Conservation (phyloP, 1,140 invertebrate species). For the Euwallacea similis region DNA sequence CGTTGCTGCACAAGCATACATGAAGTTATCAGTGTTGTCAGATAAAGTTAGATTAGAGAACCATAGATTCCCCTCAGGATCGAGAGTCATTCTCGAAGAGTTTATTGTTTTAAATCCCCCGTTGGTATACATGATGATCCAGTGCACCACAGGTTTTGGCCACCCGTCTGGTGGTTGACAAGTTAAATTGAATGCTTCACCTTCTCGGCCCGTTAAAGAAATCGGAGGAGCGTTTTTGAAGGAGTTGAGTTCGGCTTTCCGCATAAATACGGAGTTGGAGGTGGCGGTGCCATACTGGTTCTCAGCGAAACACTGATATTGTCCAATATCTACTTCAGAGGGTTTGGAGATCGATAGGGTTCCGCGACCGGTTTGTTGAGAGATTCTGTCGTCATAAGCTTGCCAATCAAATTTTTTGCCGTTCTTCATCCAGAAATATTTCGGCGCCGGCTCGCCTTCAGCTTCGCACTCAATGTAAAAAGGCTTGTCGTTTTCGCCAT, state of each 20-base stretch:
- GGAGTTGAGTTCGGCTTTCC: slow-evolving; percentile 91
- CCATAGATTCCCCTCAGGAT: slow-evolving; percentile 91
- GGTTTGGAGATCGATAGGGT: slow-evolving; percentile 88
- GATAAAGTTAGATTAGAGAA: slow-evolving; percentile 88
- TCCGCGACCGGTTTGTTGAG: slow-evolving; percentile 87
- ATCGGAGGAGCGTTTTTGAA: slow-evolving; percentile 75
- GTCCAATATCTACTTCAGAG: slow-evolving; percentile 88
- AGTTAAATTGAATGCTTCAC: slow-evolving; percentile 80
- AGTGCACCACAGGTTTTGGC: slow-evolving; percentile 91
- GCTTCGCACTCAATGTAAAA: slow-evolving; percentile 95
- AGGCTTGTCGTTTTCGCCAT: slow-evolving; percentile 85
- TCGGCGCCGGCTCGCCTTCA: slow-evolving; percentile 85
- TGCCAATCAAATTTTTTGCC: slow-evolving; percentile 88
- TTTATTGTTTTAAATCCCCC: slow-evolving; percentile 87
- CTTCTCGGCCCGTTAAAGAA: slow-evolving; percentile 74
- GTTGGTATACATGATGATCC: slow-evolving; percentile 80
- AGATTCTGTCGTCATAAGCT: slow-evolving; percentile 90
- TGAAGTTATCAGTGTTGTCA: slow-evolving; percentile 81
- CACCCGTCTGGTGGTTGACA: slow-evolving; percentile 92
- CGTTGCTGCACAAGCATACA: slow-evolving; percentile 87
- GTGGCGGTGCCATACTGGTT: slow-evolving; percentile 94
- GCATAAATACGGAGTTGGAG: slow-evolving; percentile 91
- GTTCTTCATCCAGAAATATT: slow-evolving; percentile 95
- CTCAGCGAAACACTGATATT: slow-evolving; percentile 96
- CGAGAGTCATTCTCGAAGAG: slow-evolving; percentile 88